phyloP scores from a whole-genome alignment of 2,113 vertebrate genomes.

The Danio rerio region GRCz12tu NC_133181.1:59930001-59930500 shows the following conservation, averaged over 20 bases:
- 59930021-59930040: too few species aligned
- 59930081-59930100: too few species aligned
- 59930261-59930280: background rate
- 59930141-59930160: background rate
- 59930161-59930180: background rate
- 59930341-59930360: background rate
- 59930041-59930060: too few species aligned
- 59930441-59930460: conserved; percentile 14
- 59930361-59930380: background rate
- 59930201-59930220: background rate
- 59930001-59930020: too few species aligned
- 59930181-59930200: background rate
- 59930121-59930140: background rate
- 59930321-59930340: background rate
- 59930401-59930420: background rate
- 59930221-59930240: background rate
- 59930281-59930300: background rate
- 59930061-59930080: too few species aligned
- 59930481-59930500: background rate
- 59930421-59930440: background rate
- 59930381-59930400: background rate
- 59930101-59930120: background rate
- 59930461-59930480: background rate
- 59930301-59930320: background rate
- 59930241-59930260: background rate